Conservation (phyloP, 2,888 invertebrate genomes). For the Drosophila parthenogenetica region DNA sequence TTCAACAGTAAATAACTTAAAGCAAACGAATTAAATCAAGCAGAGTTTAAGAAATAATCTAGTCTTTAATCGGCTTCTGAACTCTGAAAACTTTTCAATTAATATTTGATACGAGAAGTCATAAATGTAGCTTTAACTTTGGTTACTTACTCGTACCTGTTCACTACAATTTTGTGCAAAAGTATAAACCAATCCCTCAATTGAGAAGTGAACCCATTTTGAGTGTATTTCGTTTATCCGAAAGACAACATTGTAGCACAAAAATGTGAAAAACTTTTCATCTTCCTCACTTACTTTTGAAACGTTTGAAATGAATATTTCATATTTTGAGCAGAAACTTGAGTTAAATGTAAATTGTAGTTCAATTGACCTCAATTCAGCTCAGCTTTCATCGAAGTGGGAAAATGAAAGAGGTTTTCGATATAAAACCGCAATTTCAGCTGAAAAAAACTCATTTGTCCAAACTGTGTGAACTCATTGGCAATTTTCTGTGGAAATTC, state of each 20-base stretch:
- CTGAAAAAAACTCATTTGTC: conserved; percentile 33
- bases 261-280: conserved; percentile 15
- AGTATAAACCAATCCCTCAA: not conserved
- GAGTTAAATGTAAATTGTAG: conserved; percentile 37
- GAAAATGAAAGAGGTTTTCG: conserved; percentile 43
- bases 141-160: not conserved
- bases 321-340: conserved; percentile 29
- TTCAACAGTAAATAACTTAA: not conserved
- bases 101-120: conserved; percentile 17
- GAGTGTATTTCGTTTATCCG: conserved; percentile 14
- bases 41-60: not conserved
- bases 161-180: conserved; percentile 1
- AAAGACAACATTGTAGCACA: conserved; percentile 26
- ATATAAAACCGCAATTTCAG: conserved; percentile 31
- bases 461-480: conserved; percentile 28
- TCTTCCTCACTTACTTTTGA: not conserved
- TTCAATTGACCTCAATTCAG: conserved; percentile 31
- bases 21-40: conserved; percentile 7
- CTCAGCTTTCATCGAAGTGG: conserved; percentile 5
- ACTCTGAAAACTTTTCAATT: conserved; percentile 27
- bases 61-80: not conserved
- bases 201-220: conserved; percentile 1
- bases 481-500: conserved; percentile 1
- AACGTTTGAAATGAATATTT: conserved; percentile 33
- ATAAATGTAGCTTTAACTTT: not conserved